Percentiles rank a stretch among this genome's conserved stretches.
phyloP scores from a whole-genome alignment of 2,888 invertebrate genomes.

The Heliconius hortense region DNA sequence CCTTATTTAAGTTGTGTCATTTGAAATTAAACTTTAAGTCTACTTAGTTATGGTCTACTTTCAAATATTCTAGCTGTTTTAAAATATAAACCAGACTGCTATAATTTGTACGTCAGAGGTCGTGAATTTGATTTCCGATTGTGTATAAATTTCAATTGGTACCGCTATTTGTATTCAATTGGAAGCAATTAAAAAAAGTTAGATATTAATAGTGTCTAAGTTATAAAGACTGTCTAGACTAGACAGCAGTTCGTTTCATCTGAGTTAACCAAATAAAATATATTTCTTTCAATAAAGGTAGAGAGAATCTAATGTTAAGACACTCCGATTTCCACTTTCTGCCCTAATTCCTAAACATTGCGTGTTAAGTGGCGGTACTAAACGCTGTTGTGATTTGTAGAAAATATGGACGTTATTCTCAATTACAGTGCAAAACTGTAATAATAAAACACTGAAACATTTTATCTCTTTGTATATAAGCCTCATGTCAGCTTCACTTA shows the following conservation, averaged over 20 bases:
- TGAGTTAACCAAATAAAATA: not conserved
- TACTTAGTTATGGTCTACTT: not conserved
- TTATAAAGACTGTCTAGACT: not conserved
- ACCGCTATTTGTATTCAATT: not conserved
- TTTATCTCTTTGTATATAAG: not conserved
- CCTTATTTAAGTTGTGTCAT: not conserved
- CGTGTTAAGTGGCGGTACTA: not conserved
- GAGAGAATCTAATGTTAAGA: not conserved
- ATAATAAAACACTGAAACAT: not conserved
- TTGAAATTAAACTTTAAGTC: not conserved
- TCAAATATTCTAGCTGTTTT: not conserved
- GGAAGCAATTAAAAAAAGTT: not conserved
- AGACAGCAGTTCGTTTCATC: not conserved
- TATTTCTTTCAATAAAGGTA: not conserved
- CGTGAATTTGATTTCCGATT: constrained; percentile 12
- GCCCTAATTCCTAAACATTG: too few relatives aligned
- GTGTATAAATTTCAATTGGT: constrained; percentile 3
- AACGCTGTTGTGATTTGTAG: not conserved
- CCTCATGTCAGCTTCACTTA: not conserved
- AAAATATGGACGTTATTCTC: not conserved
- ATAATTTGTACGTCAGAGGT: constrained; percentile 4
- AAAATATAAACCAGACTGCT: not conserved
- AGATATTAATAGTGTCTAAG: not conserved
- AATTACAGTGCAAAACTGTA: not conserved
- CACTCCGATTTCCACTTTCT: not conserved